Base-by-base conservation (phyloP, 2,113 vertebrate species). In the Phoenicopterus ruber region DNA sequence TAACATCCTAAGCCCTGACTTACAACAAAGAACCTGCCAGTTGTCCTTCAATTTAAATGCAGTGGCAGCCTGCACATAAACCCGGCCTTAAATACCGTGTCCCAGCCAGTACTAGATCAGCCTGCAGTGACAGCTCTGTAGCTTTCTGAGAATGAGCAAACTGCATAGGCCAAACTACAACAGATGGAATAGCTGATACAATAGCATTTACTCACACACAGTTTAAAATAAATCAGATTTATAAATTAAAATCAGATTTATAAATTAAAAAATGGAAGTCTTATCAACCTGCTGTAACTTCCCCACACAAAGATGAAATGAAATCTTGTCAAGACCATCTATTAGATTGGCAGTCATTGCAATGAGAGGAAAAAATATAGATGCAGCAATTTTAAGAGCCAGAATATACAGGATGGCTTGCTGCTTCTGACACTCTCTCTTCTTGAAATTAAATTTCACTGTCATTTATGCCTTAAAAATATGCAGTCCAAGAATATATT, bases 391-490 rank as follows among this genome's bases (percentile, higher is more conserved):
- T 71, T 59, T 88, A 90, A 93, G 74, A 94, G 17, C 8, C 4
- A 72, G 65, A 92, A 88, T 18, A 21, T 47, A 54, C 7, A 80
- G 29, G 42, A 54, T 36, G 34, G 61, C 72, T 93, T 92, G 32
- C 46, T 83, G 86, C 32, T 54, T 42, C 85, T 66, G 52, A 88
- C 71, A 93, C 6, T 31, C 66, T 61, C 34, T 88, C 57, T 52
- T 52, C 76, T 95, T 95, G 88, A 95, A 97, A 93, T 84, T 36
- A 77, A 94, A 92, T 32, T 77, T 19, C 24, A 28, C 44, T 92
- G 67, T 50, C 63, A 46, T 92, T 94, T 85, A 70, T 29, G 38
- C 50, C 74, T 81, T 46, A 55, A 80, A 88, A 88, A 84, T 40
- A 82, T 6, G 31, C 36, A 78, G n/a, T 70, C 44, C 46, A 42